Base-by-base conservation (phyloP, 2,113 vertebrate genomes). In the Elachura formosa region DNA sequence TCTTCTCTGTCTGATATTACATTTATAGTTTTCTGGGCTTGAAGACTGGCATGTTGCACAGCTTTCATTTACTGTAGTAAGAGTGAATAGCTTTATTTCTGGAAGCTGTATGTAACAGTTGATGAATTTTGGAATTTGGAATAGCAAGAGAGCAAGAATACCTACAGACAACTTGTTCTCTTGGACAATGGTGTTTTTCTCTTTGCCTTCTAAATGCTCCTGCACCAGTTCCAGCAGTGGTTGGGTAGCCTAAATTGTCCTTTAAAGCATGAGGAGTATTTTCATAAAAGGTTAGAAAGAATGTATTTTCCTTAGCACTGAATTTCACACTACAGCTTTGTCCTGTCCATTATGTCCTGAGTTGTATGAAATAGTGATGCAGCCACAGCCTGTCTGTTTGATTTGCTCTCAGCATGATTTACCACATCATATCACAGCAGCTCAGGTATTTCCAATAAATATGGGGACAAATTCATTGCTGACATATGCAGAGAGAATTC, bases 1-100 rank as follows among this genome's bases (percentile, higher is more conserved):
- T 98, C 97, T 97, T 98, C 98, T 98, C 98, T 96, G 97, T 98
- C 98, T 98, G 97, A 98, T 98, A 98, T 97, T 98, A 96, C 98
- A 98, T 98, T 98, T 98, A 98, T 98, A 94, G 96, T 97, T 98
- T 96, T 95, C 97, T 98, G 97, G 97, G 96, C 97, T 97, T 97
- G 97, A 98, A 98, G 98, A 97, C 97, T 98, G 97, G 98, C 97
- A 64, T 96, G 96, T 96, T 98, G 97, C 97, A 97, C 98, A 90
- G 87, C 96, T 98, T 98, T 98, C 96, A 97, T 98, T 98, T 98
- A 94, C 95, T 93, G 82, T 67, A 59, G 71, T 29, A 68, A 91
- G 90, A 93, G 40, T 52, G 94, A 97, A 86, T 93, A 91, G 79
- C 86, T 96, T 97, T 95, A 84, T 97, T 95, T 97, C 83, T 71